Evolutionary conservation across 1,140 invertebrate species (phyloP), one percentile per base, ranked within the genome.

Genomic region (Rhynchophorus ferrugineus): DNA sequence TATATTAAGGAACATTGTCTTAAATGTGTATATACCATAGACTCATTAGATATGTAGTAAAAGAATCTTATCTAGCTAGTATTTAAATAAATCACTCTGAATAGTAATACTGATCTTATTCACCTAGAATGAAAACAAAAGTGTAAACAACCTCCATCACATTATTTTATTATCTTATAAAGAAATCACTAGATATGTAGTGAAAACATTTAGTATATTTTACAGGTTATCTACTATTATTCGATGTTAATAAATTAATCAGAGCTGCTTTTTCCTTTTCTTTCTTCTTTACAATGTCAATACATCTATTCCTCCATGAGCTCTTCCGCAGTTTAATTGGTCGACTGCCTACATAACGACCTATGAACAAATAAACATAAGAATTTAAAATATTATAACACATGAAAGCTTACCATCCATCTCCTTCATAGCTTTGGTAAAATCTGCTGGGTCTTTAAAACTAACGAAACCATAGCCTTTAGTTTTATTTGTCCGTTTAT

Each of bases 381-480:
- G 54, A 21, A 55, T 9, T 34, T 17, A 33, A 24, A 43, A 18
- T n/a, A 43, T 49, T 21, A 1, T 22, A 18, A 24, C 56, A 37
- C 54, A 44, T 16, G 17, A 43, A 49, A 38, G 67, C 75, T 80
- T 67, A 87, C 85, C 89, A 65, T 91, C 95, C 88, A 98, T 95
- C 78, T 98, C 95, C 65, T 96, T 92, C 86, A 98, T 98, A 7
- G 97, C 97, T 65, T 89, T 86, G 29, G 95, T 94, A 65, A 98
- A 99, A 71, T 99, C 97, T 33, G 88, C 84, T 0, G 96, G 94
- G 72, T 99, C 94, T 67, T 92, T 95, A 67, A 99, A 98, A 61
- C 95, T 98, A 24, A 98, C 91, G 71, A 99, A 99, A 3, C 96
- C 96, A 73, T 95, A 99, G 5, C 96, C 96, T 77, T 97, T 97